Percentiles rank a stretch among this genome's conserved stretches.
Evolutionary conservation across 2,113 vertebrate species (phyloP).

Genomic region (Xenopus laevis): DNA sequence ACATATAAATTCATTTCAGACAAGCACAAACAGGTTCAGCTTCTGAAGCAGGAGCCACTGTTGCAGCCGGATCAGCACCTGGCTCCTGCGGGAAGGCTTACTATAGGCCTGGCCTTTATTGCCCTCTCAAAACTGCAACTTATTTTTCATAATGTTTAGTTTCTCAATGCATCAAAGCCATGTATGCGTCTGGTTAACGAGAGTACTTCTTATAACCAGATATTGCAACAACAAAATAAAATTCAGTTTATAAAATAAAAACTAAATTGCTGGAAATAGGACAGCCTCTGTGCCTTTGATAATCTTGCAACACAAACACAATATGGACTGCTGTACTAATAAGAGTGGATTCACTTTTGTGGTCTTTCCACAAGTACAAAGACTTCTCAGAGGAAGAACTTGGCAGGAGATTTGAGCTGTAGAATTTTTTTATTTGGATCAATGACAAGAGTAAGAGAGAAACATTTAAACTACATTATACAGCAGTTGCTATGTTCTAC

Average conservation of each 20-base stretch:
- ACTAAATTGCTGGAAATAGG: too few relatives aligned
- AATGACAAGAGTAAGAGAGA: constrained; percentile 19
- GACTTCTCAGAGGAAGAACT: constrained; percentile 28
- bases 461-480: constrained; percentile 16
- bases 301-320: constrained; percentile 6
- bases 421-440: constrained; percentile 21
- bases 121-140: too few relatives aligned
- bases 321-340: not conserved
- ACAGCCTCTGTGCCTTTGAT: not conserved
- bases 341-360: constrained; percentile 11
- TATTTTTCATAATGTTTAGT: too few relatives aligned
- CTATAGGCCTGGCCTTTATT: too few relatives aligned
- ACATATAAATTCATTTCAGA: constrained; percentile 45
- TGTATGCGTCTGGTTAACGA: too few relatives aligned
- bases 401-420: constrained; percentile 30
- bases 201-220: too few relatives aligned
- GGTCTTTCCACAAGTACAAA: constrained; percentile 39
- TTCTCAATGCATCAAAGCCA: too few relatives aligned
- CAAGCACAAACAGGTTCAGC: constrained; percentile 30
- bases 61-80: constrained; percentile 35
- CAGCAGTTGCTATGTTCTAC: constrained; percentile 9
- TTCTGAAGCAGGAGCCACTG: constrained; percentile 51
- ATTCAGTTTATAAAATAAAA: too few relatives aligned
- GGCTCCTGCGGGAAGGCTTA: too few relatives aligned
- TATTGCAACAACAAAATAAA: too few relatives aligned